Percentiles rank a stretch among this genome's conserved stretches.
Evolutionary conservation across 2,113 vertebrate genomes (phyloP).

Genomic region (Crypturellus undulatus): DNA sequence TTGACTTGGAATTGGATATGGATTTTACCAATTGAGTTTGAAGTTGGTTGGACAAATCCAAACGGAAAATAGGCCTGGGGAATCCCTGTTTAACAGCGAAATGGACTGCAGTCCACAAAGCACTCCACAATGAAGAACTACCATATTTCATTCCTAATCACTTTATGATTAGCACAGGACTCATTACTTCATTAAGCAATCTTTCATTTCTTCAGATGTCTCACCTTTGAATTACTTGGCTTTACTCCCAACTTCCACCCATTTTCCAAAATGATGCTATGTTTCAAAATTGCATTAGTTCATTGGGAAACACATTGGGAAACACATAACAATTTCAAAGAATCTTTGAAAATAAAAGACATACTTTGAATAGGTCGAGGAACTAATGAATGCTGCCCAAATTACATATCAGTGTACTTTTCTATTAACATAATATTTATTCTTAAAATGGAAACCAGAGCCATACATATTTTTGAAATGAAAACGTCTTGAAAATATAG

Average conservation of each 20-base stretch:
- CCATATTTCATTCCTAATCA: not conserved
- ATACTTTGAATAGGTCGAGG: not conserved
- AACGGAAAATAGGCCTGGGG: not conserved
- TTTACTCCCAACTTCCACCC: not conserved
- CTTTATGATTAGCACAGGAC: not conserved
- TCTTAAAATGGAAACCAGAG: not conserved
- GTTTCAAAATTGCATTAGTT: not conserved
- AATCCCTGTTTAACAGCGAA: not conserved
- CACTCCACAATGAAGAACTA: not conserved
- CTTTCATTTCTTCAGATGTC: not conserved
- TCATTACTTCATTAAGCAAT: not conserved
- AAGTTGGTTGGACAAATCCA: not conserved
- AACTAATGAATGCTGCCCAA: not conserved
- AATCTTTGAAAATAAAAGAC: not conserved
- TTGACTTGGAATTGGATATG: not conserved
- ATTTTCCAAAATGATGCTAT: not conserved
- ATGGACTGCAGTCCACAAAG: not conserved
- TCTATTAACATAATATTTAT: not conserved
- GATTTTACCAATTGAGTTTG: not conserved
- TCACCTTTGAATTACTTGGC: not conserved
- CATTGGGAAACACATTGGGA: not conserved
- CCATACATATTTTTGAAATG: not conserved
- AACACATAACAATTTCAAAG: not conserved
- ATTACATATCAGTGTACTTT: not conserved
- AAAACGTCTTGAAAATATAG: not conserved